Percentiles rank a stretch among this genome's conserved stretches.
These are phyloP conservation scores for Erebia epiphron DNA, from an alignment of 2,888 invertebrate species.

Conservation along the genomic window DNA sequence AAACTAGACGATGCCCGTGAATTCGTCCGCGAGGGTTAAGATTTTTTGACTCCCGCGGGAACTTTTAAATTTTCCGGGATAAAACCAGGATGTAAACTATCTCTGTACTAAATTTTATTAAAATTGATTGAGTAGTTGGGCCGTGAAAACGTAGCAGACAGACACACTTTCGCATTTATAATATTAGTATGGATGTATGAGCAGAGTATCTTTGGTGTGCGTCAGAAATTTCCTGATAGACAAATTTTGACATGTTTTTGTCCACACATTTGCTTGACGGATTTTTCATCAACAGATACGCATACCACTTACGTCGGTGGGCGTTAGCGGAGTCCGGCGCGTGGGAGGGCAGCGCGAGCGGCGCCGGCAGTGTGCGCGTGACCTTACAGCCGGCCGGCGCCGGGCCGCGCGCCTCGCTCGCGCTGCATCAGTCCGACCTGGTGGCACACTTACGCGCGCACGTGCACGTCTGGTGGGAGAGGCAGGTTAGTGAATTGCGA, in stretches of 20 bases:
- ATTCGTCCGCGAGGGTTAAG: no score
- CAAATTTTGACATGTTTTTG: neutral
- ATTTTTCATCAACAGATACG: constrained; percentile 83
- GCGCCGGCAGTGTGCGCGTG: constrained; percentile 84
- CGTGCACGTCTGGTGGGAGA: constrained; percentile 98
- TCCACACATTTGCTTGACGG: neutral
- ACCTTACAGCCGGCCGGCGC: constrained; percentile 95
- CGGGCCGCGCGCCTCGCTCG: constrained; percentile 91
- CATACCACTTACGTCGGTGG: constrained; percentile 95
- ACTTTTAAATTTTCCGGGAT: no score
- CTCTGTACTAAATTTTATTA: no score
- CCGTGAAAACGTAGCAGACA: no score
- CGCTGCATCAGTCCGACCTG: constrained; percentile 92
- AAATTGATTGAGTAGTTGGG: no score
- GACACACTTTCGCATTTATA: no score
- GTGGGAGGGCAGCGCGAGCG: constrained; percentile 85
- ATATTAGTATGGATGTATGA: no score
- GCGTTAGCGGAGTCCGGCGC: constrained; percentile 92
- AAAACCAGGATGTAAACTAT: no score
- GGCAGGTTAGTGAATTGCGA: constrained; percentile 62
- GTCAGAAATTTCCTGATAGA: no score
- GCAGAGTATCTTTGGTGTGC: no score
- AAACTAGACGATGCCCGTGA: no score
- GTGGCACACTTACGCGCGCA: constrained; percentile 96
- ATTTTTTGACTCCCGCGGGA: no score